Conservation (phyloP, 2,113 vertebrate genomes). For the Phocoena phocoena region DNA sequence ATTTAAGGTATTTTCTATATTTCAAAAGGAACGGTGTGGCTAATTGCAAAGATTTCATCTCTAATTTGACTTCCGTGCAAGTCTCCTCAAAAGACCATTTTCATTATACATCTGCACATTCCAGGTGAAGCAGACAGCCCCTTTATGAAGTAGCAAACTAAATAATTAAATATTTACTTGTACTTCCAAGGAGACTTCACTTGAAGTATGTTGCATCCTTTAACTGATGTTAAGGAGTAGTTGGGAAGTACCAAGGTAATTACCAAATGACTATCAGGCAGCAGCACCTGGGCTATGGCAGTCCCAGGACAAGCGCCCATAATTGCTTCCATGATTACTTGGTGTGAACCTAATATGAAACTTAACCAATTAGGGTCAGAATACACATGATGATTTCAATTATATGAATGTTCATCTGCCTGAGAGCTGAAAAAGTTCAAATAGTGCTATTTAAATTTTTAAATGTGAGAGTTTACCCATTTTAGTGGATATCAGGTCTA, state of each 20-base stretch:
- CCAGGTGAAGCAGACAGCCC: background rate
- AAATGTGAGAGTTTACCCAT: conserved; percentile 25
- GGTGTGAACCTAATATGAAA: conserved; percentile 76
- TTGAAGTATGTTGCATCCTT: conserved; percentile 70
- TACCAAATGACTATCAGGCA: conserved; percentile 83
- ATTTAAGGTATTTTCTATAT: conserved; percentile 80
- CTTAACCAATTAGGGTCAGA: conserved; percentile 70
- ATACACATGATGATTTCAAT: conserved; percentile 71
- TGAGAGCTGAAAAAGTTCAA: conserved; percentile 58
- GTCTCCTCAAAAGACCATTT: conserved; percentile 2
- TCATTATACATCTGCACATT: background rate
- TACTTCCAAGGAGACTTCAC: conserved; percentile 77
- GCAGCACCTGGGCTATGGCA: conserved; percentile 78
- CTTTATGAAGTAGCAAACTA: conserved; percentile 36
- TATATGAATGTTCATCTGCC: conserved; percentile 56
- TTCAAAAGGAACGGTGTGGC: conserved; percentile 71
- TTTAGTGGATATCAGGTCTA: background rate
- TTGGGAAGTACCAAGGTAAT: conserved; percentile 77
- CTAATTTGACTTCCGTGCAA: conserved; percentile 27
- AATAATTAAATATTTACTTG: conserved; percentile 76
- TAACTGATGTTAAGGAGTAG: conserved; percentile 72
- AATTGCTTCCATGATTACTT: conserved; percentile 83
- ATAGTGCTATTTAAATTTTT: conserved; percentile 34
- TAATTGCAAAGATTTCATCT: conserved; percentile 77
- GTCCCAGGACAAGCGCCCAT: conserved; percentile 82